These are phyloP conservation scores for Phymatocera aterrima DNA, from an alignment of 2,888 invertebrate genomes.

Conservation along the genomic window DNA sequence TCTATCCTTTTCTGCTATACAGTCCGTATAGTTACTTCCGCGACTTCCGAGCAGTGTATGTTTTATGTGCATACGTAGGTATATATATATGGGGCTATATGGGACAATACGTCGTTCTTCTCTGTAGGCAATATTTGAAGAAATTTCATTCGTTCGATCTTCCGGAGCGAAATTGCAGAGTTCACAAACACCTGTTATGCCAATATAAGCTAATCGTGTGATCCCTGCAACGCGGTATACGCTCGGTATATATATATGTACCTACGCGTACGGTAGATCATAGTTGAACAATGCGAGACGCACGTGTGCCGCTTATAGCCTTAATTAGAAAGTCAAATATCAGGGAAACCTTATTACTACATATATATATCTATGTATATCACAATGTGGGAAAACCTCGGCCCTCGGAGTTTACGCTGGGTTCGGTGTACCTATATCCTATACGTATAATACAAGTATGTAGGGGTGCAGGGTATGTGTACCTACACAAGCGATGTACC, in stretches of 20 bases:
- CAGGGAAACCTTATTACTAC: constrained; percentile 21
- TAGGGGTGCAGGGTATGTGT: neutral
- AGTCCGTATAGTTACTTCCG: neutral
- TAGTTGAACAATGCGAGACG: neutral
- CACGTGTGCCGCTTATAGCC: constrained; percentile 29
- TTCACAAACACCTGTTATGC: too few species aligned
- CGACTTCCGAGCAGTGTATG: neutral
- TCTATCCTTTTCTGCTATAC: neutral
- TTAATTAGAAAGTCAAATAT: constrained; percentile 39
- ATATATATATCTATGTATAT: too few species aligned
- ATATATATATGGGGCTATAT: neutral
- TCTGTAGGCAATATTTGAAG: neutral
- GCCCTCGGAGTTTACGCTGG: constrained; percentile 13
- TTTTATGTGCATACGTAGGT: neutral
- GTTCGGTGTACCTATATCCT: neutral
- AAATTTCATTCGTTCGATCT: neutral
- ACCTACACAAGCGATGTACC: too few species aligned
- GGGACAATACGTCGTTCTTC: neutral
- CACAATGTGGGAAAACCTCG: constrained; percentile 23
- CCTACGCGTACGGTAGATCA: neutral
- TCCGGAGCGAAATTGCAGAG: too few species aligned
- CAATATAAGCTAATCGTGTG: neutral
- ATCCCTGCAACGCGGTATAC: too few species aligned
- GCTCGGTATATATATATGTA: neutral
- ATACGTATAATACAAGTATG: too few species aligned